These are phyloP conservation scores for Pavo muticus DNA, from an alignment of 2,113 vertebrate genomes.

Conservation along the genomic window DNA sequence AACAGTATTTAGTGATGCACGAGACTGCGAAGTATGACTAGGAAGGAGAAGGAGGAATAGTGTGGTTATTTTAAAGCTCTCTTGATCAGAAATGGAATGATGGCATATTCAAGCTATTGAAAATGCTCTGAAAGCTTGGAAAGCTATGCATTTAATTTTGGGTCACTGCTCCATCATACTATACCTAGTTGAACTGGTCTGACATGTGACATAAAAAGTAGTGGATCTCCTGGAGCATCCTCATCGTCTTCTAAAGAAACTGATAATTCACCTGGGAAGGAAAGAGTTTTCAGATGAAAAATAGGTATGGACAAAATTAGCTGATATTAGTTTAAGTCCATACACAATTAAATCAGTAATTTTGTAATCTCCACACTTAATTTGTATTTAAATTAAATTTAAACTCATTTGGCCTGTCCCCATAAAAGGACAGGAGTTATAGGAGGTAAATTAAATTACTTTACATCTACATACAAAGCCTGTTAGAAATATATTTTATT, in stretches of 20 bases:
- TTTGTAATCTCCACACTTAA: not conserved
- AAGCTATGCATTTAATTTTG: not conserved
- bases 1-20: not conserved
- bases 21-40: not conserved
- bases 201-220: slow-evolving; percentile 73
- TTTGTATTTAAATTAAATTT: not conserved
- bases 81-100: not conserved
- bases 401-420: not conserved
- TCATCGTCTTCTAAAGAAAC: slow-evolving; percentile 75
- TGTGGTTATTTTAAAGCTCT: not conserved
- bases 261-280: slow-evolving; percentile 70
- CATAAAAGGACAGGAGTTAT: not conserved
- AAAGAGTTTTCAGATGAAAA: slow-evolving; percentile 60
- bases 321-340: slow-evolving; percentile 7
- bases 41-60: not conserved
- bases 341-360: not conserved
- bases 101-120: not conserved
- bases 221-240: slow-evolving; percentile 67
- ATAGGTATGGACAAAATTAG: slow-evolving; percentile 29
- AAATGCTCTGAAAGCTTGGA: not conserved
- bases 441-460: not conserved
- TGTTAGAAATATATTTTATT: not conserved
- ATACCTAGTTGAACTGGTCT: slow-evolving; percentile 75
- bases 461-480: not conserved
- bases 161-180: slow-evolving; percentile 29